Evolutionary conservation across 2,797 vertebrate genomes (phyloP), one percentile per base, ranked within the genome.

Genomic region (Gadopsis marmoratus): DNA sequence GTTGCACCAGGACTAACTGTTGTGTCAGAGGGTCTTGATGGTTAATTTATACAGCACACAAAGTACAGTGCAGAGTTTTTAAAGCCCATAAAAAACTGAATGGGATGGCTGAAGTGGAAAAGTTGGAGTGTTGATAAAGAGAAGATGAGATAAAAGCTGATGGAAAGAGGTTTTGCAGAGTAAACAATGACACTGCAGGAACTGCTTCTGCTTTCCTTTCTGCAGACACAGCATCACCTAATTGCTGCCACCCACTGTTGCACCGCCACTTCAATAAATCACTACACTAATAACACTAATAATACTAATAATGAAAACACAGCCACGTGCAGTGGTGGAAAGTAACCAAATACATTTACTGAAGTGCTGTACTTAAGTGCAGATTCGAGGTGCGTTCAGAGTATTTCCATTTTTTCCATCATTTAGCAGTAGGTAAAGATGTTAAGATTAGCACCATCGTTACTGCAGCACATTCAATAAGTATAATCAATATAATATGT

Each of bases 1-100:
- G 45, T 37, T 29, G 37, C 56, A 58, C 12, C 39, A 47, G 17
- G 43, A 26, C 21, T 33, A n/a, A 60, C 43, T 72, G 60, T 13
- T 39, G 31, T 53, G 19, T n/a, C 29, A 12, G 5, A 17, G 55
- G 16, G 14, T 29, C 61, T 17, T 37, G 9, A 41, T 58, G 39
- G 39, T 31, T 64, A 26, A 76, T 75, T 78, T 31, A 48, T 43
- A 71, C 19, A 47, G 29, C 48, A 9, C 14, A 67, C 39, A 71
- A 50, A 77, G 19, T 11, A 37, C 14, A 54, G 67, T 41, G 14
- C 31, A 58, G 29, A 11, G 33, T n/a, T 41, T 61, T 58, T 2
- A 31, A 29, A 59, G n/a, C 21, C 56, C 21, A 41, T 41, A 21
- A 21, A 16, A 33, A 50, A 68, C 13, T 0, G 5, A 53, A 43